A percentile compares a stretch with the other conserved stretches of the same genome.
These are phyloP conservation scores for Callitettix versicolor DNA, from an alignment of 1,140 invertebrate genomes.

Conservation along the genomic window DNA sequence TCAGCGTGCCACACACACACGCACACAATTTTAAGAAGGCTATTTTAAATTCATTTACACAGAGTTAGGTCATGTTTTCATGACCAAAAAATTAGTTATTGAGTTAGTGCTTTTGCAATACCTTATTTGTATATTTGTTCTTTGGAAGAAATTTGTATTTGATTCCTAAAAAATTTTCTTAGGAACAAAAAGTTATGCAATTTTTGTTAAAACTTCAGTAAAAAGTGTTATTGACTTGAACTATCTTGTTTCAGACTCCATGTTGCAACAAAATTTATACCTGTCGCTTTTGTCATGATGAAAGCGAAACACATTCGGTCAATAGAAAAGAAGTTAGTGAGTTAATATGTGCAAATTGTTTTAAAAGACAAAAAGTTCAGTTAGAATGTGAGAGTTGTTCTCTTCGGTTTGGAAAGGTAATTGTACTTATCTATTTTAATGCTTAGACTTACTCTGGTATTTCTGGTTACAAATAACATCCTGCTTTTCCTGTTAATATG, in stretches of 20 bases:
- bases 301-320: constrained; percentile 69
- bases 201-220: too few species aligned
- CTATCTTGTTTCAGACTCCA: constrained; percentile 52
- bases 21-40: too few species aligned
- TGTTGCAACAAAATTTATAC: constrained; percentile 80
- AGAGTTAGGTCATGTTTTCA: too few species aligned
- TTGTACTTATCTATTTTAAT: background rate
- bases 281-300: constrained; percentile 81
- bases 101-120: too few species aligned
- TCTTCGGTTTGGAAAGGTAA: constrained; percentile 64
- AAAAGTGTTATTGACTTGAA: too few species aligned
- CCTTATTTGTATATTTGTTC: too few species aligned
- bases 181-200: too few species aligned
- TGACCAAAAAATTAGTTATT: too few species aligned
- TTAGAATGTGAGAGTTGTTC: constrained; percentile 62
- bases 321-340: constrained; percentile 70
- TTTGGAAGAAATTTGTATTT: too few species aligned
- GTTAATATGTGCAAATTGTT: constrained; percentile 69
- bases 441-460: background rate
- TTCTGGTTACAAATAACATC: background rate
- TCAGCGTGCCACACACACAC: too few species aligned
- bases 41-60: too few species aligned
- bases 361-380: constrained; percentile 67
- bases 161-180: too few species aligned
- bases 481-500: background rate